Percentiles rank a stretch among this genome's conserved stretches.
Conservation (phyloP, 2,113 vertebrate genomes). For the Sminthopsis crassicaudata region DNA sequence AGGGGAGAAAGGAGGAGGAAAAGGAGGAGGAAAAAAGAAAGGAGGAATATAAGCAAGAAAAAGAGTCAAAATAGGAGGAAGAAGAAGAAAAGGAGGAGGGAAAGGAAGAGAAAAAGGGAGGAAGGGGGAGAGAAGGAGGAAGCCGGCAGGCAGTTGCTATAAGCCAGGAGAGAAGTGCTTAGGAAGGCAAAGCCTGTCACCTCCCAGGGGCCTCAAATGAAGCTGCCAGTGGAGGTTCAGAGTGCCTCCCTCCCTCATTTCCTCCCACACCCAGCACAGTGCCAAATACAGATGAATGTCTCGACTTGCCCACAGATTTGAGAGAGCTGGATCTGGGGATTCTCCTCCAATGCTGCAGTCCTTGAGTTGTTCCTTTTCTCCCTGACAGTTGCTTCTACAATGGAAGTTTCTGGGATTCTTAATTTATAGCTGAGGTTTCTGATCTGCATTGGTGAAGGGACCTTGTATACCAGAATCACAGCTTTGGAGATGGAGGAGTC, state of each 20-base stretch:
- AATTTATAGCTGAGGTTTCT: neutral
- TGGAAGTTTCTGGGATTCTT: neutral
- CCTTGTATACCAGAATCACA: neutral
- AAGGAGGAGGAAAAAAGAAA: neutral
- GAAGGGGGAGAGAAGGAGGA: neutral
- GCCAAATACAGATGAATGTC: neutral
- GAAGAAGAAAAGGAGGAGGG: neutral
- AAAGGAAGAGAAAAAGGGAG: too few relatives aligned
- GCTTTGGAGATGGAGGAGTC: neutral
- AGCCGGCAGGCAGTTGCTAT: neutral
- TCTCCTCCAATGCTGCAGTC: neutral
- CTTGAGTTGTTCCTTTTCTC: neutral
- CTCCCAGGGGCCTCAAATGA: neutral
- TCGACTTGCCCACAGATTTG: neutral
- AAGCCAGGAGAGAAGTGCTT: neutral
- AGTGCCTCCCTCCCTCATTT: neutral
- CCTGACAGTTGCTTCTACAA: neutral
- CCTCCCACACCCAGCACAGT: neutral
- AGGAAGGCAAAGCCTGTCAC: neutral
- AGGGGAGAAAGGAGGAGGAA: too few relatives aligned
- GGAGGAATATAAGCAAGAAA: constrained; percentile 24
- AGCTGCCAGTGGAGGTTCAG: neutral
- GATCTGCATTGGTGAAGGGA: neutral
- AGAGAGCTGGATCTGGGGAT: neutral
- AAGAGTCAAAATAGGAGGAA: neutral